Percentiles rank a stretch among this genome's conserved stretches.
Conservation (phyloP, 2,113 vertebrate genomes). For the Falco punctatus region DNA sequence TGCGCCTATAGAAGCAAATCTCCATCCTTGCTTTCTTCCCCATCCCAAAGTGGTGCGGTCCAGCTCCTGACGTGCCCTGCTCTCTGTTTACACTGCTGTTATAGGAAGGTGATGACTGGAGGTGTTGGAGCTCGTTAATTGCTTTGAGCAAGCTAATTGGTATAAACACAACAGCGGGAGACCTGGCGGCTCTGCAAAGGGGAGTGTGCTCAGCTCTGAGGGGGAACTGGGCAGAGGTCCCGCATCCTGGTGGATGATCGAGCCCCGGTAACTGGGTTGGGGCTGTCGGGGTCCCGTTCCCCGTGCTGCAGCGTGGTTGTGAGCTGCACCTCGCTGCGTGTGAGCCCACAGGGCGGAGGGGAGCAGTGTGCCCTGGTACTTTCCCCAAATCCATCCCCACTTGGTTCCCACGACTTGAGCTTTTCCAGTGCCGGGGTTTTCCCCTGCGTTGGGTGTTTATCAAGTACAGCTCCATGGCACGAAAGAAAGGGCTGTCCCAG, state of each 20-base stretch:
- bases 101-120: not conserved
- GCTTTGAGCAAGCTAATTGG: not conserved
- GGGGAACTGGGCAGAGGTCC: fast-evolving
- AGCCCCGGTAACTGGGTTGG: fast-evolving
- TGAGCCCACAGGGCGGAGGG: not conserved
- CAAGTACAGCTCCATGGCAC: fast-evolving
- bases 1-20: fast-evolving
- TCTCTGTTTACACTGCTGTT: fast-evolving
- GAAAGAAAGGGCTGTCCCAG: not conserved
- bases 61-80: not conserved
- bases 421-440: fast-evolving
- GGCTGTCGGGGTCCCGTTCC: fast-evolving
- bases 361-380: fast-evolving
- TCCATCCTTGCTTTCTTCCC: not conserved
- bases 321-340: fast-evolving
- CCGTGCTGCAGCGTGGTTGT: fast-evolving
- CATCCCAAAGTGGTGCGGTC: fast-evolving
- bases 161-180: not conserved
- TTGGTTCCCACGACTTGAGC: fast-evolving
- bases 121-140: not conserved
- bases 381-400: not conserved
- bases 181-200: fast-evolving
- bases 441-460: not conserved
- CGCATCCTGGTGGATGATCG: fast-evolving
- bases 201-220: fast-evolving